phyloP scores from a whole-genome alignment of 2,888 invertebrate genomes.

The Phengaris alcon region DNA sequence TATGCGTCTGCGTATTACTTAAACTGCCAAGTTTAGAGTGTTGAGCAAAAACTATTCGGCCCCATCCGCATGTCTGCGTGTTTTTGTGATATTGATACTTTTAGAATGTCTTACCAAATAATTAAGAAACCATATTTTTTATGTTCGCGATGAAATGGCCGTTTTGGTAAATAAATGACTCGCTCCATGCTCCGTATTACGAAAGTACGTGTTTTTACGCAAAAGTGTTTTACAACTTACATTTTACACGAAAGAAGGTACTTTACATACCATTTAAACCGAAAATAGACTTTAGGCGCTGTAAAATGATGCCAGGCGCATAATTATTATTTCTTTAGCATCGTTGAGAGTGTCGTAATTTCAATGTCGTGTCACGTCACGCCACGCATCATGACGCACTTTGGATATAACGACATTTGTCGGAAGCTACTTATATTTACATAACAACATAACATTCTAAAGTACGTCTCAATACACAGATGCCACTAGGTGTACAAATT shows the following conservation, averaged over 20 bases:
- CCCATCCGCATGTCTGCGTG: constrained; percentile 26
- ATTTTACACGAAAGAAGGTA: background rate
- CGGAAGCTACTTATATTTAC: no score
- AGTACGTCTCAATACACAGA: no score
- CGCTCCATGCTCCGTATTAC: background rate
- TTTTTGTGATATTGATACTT: constrained; percentile 25
- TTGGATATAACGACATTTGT: no score
- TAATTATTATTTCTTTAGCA: no score
- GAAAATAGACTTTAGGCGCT: background rate
- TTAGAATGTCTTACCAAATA: constrained; percentile 16
- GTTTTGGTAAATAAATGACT: background rate
- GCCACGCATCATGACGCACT: no score
- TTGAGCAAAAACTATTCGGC: constrained; percentile 24
- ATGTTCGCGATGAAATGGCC: background rate
- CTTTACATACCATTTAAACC: background rate
- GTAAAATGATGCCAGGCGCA: no score
- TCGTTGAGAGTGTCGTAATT: no score
- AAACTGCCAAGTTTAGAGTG: constrained; percentile 14
- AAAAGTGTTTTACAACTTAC: background rate
- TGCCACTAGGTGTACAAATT: no score
- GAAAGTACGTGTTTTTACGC: constrained; percentile 4
- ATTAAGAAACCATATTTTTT: constrained; percentile 13
- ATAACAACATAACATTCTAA: no score
- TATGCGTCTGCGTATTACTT: background rate
- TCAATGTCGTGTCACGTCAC: no score